These are phyloP conservation scores for Lophotriccus pileatus DNA, from an alignment of 2,797 vertebrate genomes.

Conservation along the genomic window DNA sequence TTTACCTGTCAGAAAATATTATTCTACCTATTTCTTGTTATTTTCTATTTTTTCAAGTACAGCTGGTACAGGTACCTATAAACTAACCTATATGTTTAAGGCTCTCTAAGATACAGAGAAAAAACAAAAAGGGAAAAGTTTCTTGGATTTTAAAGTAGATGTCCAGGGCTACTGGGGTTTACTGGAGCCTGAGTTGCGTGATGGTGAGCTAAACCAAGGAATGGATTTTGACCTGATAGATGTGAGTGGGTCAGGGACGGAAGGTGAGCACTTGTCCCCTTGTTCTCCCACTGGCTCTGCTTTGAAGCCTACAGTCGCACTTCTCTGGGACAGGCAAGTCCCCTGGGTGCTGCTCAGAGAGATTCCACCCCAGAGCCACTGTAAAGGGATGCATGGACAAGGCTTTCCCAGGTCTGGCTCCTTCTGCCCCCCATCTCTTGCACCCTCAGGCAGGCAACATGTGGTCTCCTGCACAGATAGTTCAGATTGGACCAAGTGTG, in stretches of 20 bases:
- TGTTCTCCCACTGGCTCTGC: rapidly evolving
- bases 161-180: not conserved
- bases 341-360: not conserved
- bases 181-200: not conserved
- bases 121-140: not conserved
- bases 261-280: not conserved
- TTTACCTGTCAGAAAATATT: not conserved
- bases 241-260: not conserved
- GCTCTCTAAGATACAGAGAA: not conserved
- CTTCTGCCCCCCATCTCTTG: not conserved
- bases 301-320: not conserved
- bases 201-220: not conserved
- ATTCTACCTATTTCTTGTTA: not conserved
- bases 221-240: not conserved
- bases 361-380: not conserved
- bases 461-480: rapidly evolving
- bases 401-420: not conserved
- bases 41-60: not conserved
- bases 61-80: not conserved
- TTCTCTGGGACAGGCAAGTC: not conserved
- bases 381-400: not conserved
- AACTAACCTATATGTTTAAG: not conserved
- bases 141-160: not conserved
- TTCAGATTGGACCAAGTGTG: not conserved
- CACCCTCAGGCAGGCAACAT: rapidly evolving